Conservation (phyloP, 2,113 vertebrate genomes). For the Chloroceryle aenea region DNA sequence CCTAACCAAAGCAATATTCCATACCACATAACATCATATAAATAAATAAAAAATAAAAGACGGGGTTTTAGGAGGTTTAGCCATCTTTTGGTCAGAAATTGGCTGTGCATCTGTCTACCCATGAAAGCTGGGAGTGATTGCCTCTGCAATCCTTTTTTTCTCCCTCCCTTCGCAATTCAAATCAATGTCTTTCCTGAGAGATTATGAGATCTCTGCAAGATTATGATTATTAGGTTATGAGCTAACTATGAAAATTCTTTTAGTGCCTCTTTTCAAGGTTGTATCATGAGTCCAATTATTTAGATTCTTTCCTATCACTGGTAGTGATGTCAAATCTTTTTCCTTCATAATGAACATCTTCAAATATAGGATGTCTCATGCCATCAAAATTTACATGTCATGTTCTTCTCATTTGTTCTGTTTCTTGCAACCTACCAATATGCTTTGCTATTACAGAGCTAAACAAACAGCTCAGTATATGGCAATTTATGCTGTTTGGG, state of each 20-base stretch:
- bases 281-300: neutral
- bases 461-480: constrained; percentile 29
- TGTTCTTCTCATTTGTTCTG: constrained; percentile 50
- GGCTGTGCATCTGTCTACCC: rapidly evolving
- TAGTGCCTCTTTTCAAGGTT: neutral
- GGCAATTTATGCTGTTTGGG: constrained; percentile 28
- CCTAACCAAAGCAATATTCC: neutral
- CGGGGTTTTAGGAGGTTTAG: rapidly evolving
- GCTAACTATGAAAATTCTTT: neutral
- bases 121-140: neutral
- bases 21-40: neutral
- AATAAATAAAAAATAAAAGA: neutral
- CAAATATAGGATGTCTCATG: neutral
- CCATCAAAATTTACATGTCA: constrained; percentile 17
- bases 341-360: constrained; percentile 29
- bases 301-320: neutral
- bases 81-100: neutral
- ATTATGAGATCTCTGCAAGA: neutral
- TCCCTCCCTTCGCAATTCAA: neutral
- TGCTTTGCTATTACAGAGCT: constrained; percentile 31
- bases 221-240: neutral
- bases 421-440: constrained; percentile 19
- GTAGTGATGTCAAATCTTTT: constrained; percentile 30
- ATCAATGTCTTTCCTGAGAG: neutral
- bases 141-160: neutral